Evolutionary conservation across 2,888 invertebrate genomes (phyloP).

Genomic region (Aleiodes alternator): DNA sequence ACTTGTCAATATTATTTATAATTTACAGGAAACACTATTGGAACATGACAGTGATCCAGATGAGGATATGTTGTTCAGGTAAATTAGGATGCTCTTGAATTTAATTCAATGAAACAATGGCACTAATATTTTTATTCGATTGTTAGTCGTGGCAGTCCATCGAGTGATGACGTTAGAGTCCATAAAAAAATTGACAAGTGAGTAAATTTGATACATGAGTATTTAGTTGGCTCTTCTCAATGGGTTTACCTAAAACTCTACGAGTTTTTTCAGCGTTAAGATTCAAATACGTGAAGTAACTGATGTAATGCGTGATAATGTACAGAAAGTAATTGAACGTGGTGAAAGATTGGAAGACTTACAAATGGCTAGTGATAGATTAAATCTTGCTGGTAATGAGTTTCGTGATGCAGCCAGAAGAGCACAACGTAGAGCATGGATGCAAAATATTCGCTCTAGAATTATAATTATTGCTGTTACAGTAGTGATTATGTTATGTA

Average conservation of each 20-base stretch:
- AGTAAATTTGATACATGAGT: conserved; percentile 20
- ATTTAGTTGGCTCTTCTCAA: background rate
- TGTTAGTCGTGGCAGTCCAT: conserved; percentile 65
- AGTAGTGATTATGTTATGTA: conserved; percentile 64
- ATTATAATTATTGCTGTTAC: conserved; percentile 65
- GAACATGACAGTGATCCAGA: conserved; percentile 72
- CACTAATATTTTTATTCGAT: conserved; percentile 7
- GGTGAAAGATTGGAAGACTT: conserved; percentile 73
- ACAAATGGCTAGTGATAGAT: conserved; percentile 71
- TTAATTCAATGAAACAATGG: background rate
- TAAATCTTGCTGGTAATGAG: conserved; percentile 67
- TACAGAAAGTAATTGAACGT: conserved; percentile 72
- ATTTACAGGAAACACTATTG: conserved; percentile 66
- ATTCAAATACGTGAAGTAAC: conserved; percentile 74
- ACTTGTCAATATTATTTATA: background rate
- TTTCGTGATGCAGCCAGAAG: conserved; percentile 70
- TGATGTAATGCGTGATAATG: conserved; percentile 73
- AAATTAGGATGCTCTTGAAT: conserved; percentile 42
- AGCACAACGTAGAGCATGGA: conserved; percentile 70
- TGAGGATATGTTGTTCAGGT: conserved; percentile 71
- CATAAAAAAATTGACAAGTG: conserved; percentile 65
- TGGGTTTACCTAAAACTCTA: conserved; percentile 26
- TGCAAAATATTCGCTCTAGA: conserved; percentile 68
- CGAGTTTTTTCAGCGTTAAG: conserved; percentile 62
- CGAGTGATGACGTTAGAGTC: conserved; percentile 47